Evolutionary conservation across 2,888 invertebrate species (phyloP), one percentile per base, ranked within the genome.

Genomic region (Dascillus cervinus): DNA sequence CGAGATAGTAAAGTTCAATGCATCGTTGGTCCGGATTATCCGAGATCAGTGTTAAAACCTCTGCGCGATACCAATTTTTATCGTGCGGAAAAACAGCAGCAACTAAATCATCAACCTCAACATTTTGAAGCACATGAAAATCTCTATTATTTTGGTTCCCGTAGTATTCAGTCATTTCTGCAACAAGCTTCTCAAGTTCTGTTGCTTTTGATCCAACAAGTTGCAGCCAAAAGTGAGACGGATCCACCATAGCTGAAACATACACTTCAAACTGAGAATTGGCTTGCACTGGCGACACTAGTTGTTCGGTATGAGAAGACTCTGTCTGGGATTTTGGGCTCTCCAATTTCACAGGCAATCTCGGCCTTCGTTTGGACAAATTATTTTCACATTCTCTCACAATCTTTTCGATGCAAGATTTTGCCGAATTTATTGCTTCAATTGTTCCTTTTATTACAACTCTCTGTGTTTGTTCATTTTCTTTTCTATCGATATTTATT

Each of bases 151-250:
- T 77, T 37, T 66, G 65, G 24, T 73, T 69, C 22, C 67, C 65
- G 56, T 91, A 92, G 59, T 83, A 89, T 3, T 75, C 76, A 0
- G 87, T 87, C 90, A 94, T 91, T 35, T 79, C 73, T 3, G 77
- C 72, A 3, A 87, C 83, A 15, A 94, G 66, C 26, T 79, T 74
- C 59, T 92, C 88, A 9, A 94, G 67, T 55, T 84, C 78, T 4
- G 77, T 70, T 1, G 84, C 79, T 49, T 65, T 65, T 0, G 82
- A 74, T 0, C 86, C 83, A 30, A 81, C 75, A 39, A 87, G 73
- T 68, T 92, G 92, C 5, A 92, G 74, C 88, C 90, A 94, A 67
- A 94, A 92, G 40, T 70, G 69, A 9, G 67, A 70, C 1, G 91
- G 91, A 13, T 79, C 79, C 8, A 82, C 81, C 41, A 88, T 77